Conservation (phyloP, 1,140 invertebrate genomes). For the Andricus grossulariae region DNA sequence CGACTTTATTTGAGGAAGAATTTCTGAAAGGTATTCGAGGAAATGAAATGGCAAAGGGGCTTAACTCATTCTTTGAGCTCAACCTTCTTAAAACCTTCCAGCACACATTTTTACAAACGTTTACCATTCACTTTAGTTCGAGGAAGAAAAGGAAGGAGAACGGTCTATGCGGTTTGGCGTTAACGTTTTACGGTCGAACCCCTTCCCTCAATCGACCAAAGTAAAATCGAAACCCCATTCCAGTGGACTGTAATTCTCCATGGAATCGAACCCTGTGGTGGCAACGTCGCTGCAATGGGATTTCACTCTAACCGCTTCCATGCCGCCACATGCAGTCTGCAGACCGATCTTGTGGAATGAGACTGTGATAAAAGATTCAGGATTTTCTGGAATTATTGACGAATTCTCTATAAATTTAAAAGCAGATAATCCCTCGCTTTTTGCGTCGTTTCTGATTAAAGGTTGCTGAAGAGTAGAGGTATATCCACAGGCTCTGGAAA, state of each 20-base stretch:
- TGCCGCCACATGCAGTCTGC: slow-evolving; percentile 51
- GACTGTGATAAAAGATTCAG: slow-evolving; percentile 57
- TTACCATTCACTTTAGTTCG: slow-evolving; percentile 37
- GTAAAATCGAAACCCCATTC: slow-evolving; percentile 70
- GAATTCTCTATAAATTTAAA: slow-evolving; percentile 45
- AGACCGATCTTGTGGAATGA: slow-evolving; percentile 51
- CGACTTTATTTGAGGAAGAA: not conserved
- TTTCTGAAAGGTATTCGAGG: not conserved
- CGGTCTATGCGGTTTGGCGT: slow-evolving; percentile 62
- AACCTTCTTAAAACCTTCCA: not conserved
- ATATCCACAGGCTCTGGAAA: no score
- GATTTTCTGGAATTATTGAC: slow-evolving; percentile 54
- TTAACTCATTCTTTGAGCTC: not conserved
- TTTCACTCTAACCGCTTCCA: slow-evolving; percentile 65
- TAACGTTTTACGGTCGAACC: slow-evolving; percentile 67
- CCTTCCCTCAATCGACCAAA: slow-evolving; percentile 53
- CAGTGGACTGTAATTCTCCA: slow-evolving; percentile 68
- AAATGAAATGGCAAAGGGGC: not conserved
- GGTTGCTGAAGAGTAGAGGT: not conserved
- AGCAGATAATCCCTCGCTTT: slow-evolving; percentile 49
- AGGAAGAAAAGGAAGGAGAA: slow-evolving; percentile 36
- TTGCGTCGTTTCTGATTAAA: slow-evolving; percentile 36
- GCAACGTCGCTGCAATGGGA: slow-evolving; percentile 61
- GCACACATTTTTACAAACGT: slow-evolving; percentile 29
- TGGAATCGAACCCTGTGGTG: slow-evolving; percentile 67